phyloP scores from a whole-genome alignment of 2,797 vertebrate genomes.

The Varecia variegata region DNA sequence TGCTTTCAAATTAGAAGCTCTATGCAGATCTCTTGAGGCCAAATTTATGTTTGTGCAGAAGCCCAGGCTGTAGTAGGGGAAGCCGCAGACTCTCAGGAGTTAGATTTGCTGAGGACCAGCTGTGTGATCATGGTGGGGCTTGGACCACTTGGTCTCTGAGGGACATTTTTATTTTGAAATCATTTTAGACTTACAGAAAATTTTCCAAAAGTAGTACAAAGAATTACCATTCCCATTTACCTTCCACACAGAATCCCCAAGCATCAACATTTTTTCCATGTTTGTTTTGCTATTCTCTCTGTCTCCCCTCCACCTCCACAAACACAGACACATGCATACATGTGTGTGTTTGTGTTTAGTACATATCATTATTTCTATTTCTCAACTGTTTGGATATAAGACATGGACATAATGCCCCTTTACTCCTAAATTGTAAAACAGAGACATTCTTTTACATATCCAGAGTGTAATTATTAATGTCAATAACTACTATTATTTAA shows the following conservation, averaged over 20 bases:
- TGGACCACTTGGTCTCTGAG: not conserved
- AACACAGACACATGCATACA: not conserved
- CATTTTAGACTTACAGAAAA: conserved; percentile 14
- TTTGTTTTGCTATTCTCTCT: not conserved
- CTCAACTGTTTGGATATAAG: not conserved
- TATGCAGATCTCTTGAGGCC: not conserved
- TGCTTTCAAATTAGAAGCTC: not conserved
- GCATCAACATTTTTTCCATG: not conserved
- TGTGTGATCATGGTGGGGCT: not conserved
- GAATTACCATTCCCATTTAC: not conserved
- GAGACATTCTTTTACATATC: not conserved
- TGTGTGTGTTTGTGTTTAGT: not conserved
- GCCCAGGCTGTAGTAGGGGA: not conserved
- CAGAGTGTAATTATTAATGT: not conserved
- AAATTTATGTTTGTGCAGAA: not conserved
- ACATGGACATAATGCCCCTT: not conserved
- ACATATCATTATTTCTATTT: not conserved
- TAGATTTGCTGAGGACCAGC: not conserved
- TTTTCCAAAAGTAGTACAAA: not conserved
- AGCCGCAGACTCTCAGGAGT: not conserved
- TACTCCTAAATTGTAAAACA: not conserved
- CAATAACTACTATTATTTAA: not conserved
- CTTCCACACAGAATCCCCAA: not conserved
- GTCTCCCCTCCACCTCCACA: not conserved
- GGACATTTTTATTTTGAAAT: conserved; percentile 35